Evolutionary conservation across 1,140 invertebrate genomes (phyloP).

Genomic region (Drosophila punjabiensis): DNA sequence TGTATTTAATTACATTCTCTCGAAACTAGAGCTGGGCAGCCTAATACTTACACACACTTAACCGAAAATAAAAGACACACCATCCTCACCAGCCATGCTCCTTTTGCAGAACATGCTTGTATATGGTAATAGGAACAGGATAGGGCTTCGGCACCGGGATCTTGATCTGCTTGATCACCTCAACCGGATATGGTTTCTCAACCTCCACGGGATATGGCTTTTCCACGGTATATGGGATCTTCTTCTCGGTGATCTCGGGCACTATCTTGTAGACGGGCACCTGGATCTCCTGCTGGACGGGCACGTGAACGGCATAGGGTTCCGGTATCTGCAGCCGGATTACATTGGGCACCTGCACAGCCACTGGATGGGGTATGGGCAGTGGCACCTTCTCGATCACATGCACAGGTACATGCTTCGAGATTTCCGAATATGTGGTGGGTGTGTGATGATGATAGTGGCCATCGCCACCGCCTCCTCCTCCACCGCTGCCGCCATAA

Average conservation of each 20-base stretch:
- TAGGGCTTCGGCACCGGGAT: constrained; percentile 92
- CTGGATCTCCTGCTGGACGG: constrained; percentile 90
- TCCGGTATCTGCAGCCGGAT: constrained; percentile 91
- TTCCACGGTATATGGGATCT: constrained; percentile 91
- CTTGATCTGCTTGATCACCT: constrained; percentile 91
- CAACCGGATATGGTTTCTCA: constrained; percentile 91
- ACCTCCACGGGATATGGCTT: constrained; percentile 91
- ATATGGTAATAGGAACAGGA: constrained; percentile 92
- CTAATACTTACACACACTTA: constrained; percentile 12
- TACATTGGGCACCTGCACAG: constrained; percentile 90
- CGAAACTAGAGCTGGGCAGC: background rate
- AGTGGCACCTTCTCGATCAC: constrained; percentile 92
- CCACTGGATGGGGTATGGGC: constrained; percentile 91
- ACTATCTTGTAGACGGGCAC: constrained; percentile 90
- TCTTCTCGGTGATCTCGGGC: constrained; percentile 89
- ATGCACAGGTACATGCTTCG: constrained; percentile 90
- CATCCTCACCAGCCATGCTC: constrained; percentile 86
- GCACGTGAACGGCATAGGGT: constrained; percentile 90
- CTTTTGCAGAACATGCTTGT: constrained; percentile 91
- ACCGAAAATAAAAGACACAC: background rate
- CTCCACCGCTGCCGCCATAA: constrained; percentile 23
- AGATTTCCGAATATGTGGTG: constrained; percentile 88
- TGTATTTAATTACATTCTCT: constrained; percentile 22
- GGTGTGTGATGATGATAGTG: constrained; percentile 77
- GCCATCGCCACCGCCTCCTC: constrained; percentile 17